phyloP scores from a whole-genome alignment of 2,888 invertebrate genomes.

The Theodoxus fluviatilis region DNA sequence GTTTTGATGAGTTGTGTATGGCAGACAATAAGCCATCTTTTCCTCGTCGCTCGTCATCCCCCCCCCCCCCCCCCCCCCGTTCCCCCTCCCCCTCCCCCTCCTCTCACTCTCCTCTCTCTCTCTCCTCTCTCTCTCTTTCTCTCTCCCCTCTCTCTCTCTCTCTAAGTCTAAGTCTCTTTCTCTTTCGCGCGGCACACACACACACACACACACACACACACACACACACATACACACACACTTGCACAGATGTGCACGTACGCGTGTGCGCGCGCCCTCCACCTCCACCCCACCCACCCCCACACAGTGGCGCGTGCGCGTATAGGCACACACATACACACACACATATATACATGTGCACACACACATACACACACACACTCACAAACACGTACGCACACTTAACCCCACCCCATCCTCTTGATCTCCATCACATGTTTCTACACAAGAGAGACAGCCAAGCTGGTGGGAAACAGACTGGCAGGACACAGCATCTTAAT shows the following conservation, averaged over 20 bases:
- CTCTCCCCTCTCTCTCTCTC: slow-evolving; percentile 4
- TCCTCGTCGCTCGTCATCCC: too few relatives aligned
- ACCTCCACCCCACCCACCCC: neutral
- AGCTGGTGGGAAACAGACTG: too few relatives aligned
- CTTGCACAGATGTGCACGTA: neutral
- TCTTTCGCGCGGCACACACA: neutral
- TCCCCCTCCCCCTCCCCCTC: neutral
- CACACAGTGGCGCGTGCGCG: neutral
- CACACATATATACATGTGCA: neutral
- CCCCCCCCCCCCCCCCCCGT: too few relatives aligned
- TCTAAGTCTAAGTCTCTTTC: neutral
- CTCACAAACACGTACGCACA: too few relatives aligned
- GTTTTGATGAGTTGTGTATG: too few relatives aligned
- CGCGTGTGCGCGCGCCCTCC: neutral
- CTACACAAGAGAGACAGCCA: slow-evolving; percentile 1
- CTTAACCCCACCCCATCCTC: too few relatives aligned
- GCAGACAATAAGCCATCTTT: too few relatives aligned
- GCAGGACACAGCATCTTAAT: too few relatives aligned
- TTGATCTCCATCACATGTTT: too few relatives aligned
- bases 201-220: neutral
- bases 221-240: neutral
- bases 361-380: neutral
- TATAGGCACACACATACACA: slow-evolving; percentile 19
- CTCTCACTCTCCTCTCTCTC: slow-evolving; percentile 17
- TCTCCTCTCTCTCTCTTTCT: neutral